A percentile compares a stretch with the other conserved stretches of the same genome.
These are phyloP conservation scores for Acanthaster planci DNA, from an alignment of 35 echinoderm and acorn worm species.

Conservation along the genomic window DNA sequence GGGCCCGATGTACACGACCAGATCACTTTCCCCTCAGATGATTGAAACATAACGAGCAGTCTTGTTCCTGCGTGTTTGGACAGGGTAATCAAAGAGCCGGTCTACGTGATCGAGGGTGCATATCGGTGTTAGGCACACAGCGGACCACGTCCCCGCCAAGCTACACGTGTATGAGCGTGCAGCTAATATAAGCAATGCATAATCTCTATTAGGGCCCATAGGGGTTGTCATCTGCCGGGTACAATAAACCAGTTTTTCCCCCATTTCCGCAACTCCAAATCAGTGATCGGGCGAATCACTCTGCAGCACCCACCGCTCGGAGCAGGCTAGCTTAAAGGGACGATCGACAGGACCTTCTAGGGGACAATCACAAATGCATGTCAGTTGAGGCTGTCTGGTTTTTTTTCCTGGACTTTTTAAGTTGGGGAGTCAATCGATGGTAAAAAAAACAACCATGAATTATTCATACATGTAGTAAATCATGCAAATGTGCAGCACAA, in stretches of 20 bases:
- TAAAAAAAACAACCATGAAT: neutral
- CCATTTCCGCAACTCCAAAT: conserved; percentile 11
- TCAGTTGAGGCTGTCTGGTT: neutral
- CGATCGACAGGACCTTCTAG: neutral
- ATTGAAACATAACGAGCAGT: conserved; percentile 20
- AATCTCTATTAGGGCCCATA: conserved; percentile 1
- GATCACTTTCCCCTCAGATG: conserved; percentile 6
- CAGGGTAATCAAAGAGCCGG: neutral
- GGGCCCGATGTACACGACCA: neutral
- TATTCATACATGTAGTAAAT: conserved; percentile 8
- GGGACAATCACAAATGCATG: neutral
- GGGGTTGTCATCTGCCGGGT: neutral
- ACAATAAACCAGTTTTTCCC: conserved; percentile 23
- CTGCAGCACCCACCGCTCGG: neutral
- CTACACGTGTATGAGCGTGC: too few relatives aligned
- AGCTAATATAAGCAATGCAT: conserved; percentile 12
- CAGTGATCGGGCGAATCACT: conserved; percentile 12
- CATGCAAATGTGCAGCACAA: neutral
- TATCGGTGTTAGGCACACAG: too few relatives aligned
- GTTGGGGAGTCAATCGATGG: neutral
- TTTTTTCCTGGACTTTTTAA: neutral
- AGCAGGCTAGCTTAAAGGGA: neutral
- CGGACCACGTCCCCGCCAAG: too few relatives aligned
- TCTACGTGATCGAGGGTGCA: neutral
- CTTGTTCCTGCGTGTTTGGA: neutral